Evolutionary conservation across 2,113 vertebrate genomes (phyloP).

Genomic region (Perccottus glenii): DNA sequence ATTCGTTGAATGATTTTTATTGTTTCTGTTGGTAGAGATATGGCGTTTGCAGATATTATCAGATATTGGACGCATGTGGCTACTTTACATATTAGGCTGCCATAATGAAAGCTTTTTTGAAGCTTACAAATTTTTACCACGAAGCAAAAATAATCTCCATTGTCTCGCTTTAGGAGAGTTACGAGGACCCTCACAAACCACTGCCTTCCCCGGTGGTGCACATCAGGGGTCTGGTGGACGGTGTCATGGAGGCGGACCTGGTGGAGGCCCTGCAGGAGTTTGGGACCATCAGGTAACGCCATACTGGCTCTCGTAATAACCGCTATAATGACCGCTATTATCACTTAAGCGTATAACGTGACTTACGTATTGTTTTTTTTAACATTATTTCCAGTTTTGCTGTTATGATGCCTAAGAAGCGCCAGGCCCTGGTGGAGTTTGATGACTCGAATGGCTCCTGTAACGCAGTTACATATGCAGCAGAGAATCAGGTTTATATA

Average conservation of each 20-base stretch:
- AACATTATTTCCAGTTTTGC: slow-evolving; percentile 81
- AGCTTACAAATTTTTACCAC: neutral
- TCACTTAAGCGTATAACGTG: too few relatives aligned
- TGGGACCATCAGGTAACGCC: slow-evolving; percentile 89
- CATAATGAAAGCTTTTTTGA: neutral
- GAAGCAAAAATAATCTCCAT: neutral
- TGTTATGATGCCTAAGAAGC: slow-evolving; percentile 97
- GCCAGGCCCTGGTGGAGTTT: slow-evolving; percentile 93
- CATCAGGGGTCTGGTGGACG: slow-evolving; percentile 91
- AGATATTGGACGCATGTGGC: too few relatives aligned
- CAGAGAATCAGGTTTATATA: slow-evolving; percentile 94
- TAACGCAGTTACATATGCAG: slow-evolving; percentile 92
- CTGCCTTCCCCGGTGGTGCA: slow-evolving; percentile 93
- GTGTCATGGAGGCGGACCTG: slow-evolving; percentile 91
- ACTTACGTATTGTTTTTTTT: neutral
- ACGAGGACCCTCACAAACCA: slow-evolving; percentile 93
- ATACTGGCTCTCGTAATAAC: neutral
- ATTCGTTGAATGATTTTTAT: too few relatives aligned
- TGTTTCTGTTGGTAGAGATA: too few relatives aligned
- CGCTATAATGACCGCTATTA: too few relatives aligned
- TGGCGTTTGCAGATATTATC: too few relatives aligned
- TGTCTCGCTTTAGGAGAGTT: slow-evolving; percentile 82
- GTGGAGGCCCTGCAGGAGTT: slow-evolving; percentile 95
- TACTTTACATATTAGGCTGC: too few relatives aligned
- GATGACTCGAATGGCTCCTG: slow-evolving; percentile 91